Evolutionary conservation across 2,113 vertebrate species (phyloP), one percentile per base, ranked within the genome.

Genomic region (Petroica traversi): DNA sequence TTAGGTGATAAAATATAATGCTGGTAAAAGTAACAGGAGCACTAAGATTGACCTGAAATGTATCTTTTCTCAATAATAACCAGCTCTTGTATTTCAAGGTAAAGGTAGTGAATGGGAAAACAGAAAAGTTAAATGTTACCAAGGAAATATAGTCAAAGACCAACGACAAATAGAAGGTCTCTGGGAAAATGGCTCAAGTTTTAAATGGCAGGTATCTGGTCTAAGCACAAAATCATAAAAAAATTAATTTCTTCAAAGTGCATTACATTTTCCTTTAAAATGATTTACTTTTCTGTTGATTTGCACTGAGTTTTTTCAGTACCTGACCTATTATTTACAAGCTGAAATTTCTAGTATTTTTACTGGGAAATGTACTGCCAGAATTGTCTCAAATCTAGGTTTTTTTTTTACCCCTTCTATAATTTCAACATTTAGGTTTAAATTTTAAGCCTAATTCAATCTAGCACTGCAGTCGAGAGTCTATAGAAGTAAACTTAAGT

Each of bases 91-190:
- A 68, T 64, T 88, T 76, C 54, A 67, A 92, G 51, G 59, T 62
- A 92, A 86, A 90, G 29, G 12, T n/a, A 69, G 16, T 3, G 7
- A 89, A 94, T 61, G 38, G 36, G 45, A 73, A 89, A 88, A 64
- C 7, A 54, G 58, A 52, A 40, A 85, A 88, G 22, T 46, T 45
- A 62, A 82, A 79, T 54, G 67, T 88, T 93, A 62, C 78, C 82
- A 92, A 86, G 82, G 83, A 85, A 90, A 88, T 90, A 54, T 61
- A 89, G 93, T 41, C 23, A 62, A 73, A 93, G 74, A 79, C 19
- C 57, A 92, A 31, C 7, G 38, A 86, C 54, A 68, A 77, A 77
- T 12, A 52, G 62, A 89, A 76, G 54, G n/a, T 63, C 52, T 91
- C 36, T 19, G 61, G 36, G 62, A 95, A 93, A 91, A 88, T 0